A percentile compares a stretch with the other conserved stretches of the same genome.
These are phyloP conservation scores for Chydorus sphaericus DNA, from an alignment of 2,888 invertebrate genomes.

Conservation along the genomic window DNA sequence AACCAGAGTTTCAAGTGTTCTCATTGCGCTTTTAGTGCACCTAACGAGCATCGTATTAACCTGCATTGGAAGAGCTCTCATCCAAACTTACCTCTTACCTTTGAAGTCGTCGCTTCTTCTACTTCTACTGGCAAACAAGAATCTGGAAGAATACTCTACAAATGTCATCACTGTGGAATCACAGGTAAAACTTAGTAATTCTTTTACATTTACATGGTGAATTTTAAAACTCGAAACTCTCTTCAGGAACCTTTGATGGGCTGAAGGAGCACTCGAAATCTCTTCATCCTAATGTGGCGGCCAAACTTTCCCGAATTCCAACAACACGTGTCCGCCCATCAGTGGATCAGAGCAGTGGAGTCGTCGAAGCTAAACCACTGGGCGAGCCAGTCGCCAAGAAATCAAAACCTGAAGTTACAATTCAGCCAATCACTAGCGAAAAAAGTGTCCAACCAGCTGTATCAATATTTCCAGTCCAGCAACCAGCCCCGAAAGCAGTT, in stretches of 20 bases:
- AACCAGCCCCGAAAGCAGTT: neutral
- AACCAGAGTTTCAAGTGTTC: constrained; percentile 2
- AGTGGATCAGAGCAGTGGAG: neutral
- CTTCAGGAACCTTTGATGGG: neutral
- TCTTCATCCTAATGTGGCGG: neutral
- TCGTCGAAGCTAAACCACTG: neutral
- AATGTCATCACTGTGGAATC: constrained; percentile 1
- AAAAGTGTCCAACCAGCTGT: neutral
- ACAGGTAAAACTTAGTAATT: no score
- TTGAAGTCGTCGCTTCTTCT: neutral
- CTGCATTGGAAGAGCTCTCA: neutral
- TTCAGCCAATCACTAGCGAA: neutral
- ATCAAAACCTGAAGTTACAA: neutral
- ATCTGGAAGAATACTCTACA: neutral
- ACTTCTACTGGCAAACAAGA: neutral
- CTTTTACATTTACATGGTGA: no score
- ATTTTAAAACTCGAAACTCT: no score
- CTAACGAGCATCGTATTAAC: neutral
- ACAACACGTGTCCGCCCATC: neutral
- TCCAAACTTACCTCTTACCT: neutral
- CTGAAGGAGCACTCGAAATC: constrained; percentile 4
- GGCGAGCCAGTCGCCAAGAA: neutral
- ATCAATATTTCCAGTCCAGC: neutral
- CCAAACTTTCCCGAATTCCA: neutral
- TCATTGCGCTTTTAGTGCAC: constrained; percentile 1